Evolutionary conservation across 2,888 invertebrate genomes (phyloP), one percentile per base, ranked within the genome.

Genomic region (Electrophaes corylata): DNA sequence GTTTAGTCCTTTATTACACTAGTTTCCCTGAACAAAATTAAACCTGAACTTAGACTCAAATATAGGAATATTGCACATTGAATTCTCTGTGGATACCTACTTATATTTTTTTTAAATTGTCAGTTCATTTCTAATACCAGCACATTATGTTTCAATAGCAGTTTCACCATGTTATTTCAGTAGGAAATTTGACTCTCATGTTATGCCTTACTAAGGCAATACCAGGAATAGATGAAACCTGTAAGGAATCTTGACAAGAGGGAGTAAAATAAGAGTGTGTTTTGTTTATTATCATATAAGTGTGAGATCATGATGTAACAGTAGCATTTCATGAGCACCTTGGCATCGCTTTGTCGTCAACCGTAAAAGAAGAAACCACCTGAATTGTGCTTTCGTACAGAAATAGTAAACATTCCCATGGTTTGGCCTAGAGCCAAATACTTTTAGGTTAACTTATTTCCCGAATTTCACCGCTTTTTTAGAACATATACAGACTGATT

Each of bases 341-440:
- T 64, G 66, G 72, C 75, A 74, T 72, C 64, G 58, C 52, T 61
- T 77, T 80, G 62, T 78, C 75, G 63, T 85, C 75, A 71, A 75
- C 86, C 84, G 75, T 85, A 86, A 79, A 88, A 82, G 86, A 84
- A 79, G 78, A 85, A 84, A 83, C 76, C 78, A 78, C 68, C 72
- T 72, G 79, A 83, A 86, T 81, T 78, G 84, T 83, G 81, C 81
- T 82, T 78, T 70, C 41, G 88, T 83, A 88, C 86, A 79, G 77
- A 90, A 89, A 91, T 91, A 91, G 80, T 84, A 90, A 90, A 89
- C 84, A 88, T 77, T 79, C 57, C 76, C 67, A 62, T 69, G 71
- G 72, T 70, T 81, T 89, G 90, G 91, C 83, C 57, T 39, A 56
- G 35, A 61, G 84, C 91, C 89, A 89, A 81, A 47, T 65, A 72